Base-by-base conservation (phyloP, 2,113 vertebrate genomes). In the Willisornis vidua region DNA sequence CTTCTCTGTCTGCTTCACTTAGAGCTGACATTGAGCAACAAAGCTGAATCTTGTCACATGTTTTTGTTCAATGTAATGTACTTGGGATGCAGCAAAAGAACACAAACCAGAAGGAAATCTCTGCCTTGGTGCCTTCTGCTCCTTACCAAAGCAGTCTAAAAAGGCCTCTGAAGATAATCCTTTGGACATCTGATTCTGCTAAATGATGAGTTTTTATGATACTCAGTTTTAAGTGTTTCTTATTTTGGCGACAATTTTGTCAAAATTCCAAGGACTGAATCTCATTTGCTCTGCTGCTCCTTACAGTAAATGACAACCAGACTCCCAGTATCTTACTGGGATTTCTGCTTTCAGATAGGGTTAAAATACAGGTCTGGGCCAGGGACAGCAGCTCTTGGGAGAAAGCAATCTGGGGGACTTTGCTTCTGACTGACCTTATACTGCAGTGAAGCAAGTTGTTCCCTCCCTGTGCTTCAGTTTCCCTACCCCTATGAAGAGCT, bases 101-200 rank as follows among this genome's bases (percentile, higher is more conserved):
- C 11, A 0, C 83, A 90, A 94, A 84, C 65, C 90, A 96, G 88
- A 96, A 89, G 68, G 57, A 89, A 90, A 88, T 86, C 66, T 93
- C 68, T 90, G 94, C 81, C 66, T 85, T 3, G 1, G 41, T 51
- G 79, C 67, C 65, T 76, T 89, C 62, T 79, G 59, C 89, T 94
- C 61, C 63, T 62, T 46, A 91, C 71, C 9, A 9, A 83, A 85
- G 46, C 80, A 71, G 39, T 57, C 59, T 79, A 13, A 61, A 76
- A 79, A 74, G 24, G 70, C 48, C 67, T 91, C 62, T 18, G 0
- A 83, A 75, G 41, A 86, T 33, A 87, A 89, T 86, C 57, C 58
- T 84, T 63, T 79, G 55, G 93, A 91, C 89, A 93, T 95, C 77
- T 92, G 92, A 97, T 82, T 87, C 93, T 87, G 83, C 55, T 89